Base-by-base conservation (phyloP, 1,140 invertebrate genomes). In the Drosophila malerkotliana region DNA sequence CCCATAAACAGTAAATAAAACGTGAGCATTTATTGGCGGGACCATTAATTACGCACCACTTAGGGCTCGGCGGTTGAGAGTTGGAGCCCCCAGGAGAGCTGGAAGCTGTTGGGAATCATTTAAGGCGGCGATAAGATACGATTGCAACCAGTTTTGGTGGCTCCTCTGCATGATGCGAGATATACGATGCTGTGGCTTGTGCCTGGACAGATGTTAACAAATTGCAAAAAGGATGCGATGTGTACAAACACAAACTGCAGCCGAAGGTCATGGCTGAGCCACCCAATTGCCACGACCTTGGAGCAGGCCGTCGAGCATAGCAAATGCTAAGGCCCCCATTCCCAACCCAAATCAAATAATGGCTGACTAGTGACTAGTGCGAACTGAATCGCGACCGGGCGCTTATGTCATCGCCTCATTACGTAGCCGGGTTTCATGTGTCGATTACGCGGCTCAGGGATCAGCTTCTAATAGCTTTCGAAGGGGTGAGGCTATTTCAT, bases 1-100 rank as follows among this genome's bases (percentile, higher is more conserved):
- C 51, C 48, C 72, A 87, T 79, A 78, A 87, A 82, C 73, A 87
- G 61, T 82, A 87, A 87, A 88, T 76, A 87, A 87, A 85, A 87
- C 74, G 82, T 71, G 69, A 75, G 78, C 80, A 68, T 84, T 84
- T 76, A 71, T 77, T 80, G 81, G 64, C 12, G 18, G 58, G 67
- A 51, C 59, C 83, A 87, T 87, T 87, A 87, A 87, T 87, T 88
- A 87, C 73, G 68, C 55, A 55, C 66, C 72, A 62, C 75, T 83
- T 83, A 83, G 76, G 74, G 55, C 8, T 54, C 7, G 41, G 7
- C 15, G 5, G 41, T 44, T 18, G 41, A 5, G 18, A 47, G 44
- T 21, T 7, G 26, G 26, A 67, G 69, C 71, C 52, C 34, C 58
- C 69, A 55, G 71, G 71, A 73, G 59, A 61, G 30, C 55, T 72